Conservation (phyloP, 2,888 invertebrate species). For the Ophion ventricosus region DNA sequence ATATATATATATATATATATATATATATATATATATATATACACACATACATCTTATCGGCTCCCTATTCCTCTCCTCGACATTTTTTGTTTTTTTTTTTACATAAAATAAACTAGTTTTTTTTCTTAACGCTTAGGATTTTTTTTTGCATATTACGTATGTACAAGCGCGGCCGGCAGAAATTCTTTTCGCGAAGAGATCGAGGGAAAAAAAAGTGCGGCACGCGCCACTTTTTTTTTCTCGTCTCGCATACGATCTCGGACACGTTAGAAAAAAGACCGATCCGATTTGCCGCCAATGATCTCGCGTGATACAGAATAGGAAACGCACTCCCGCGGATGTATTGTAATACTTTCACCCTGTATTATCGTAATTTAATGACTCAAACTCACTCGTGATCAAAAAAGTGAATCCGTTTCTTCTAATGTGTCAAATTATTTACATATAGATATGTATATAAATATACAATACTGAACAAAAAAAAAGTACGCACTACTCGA, state of each 20-base stretch:
- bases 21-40: no score
- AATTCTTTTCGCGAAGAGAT: conserved; percentile 35
- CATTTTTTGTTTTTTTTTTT: neutral
- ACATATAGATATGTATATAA: neutral
- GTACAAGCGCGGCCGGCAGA: neutral
- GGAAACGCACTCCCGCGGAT: conserved; percentile 37
- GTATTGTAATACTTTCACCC: conserved; percentile 62
- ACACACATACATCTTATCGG: no score
- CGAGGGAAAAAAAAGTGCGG: conserved; percentile 21
- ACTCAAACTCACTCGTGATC: conserved; percentile 27
- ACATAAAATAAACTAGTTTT: neutral
- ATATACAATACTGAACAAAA: no score
- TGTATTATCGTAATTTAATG: conserved; percentile 22
- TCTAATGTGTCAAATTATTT: neutral
- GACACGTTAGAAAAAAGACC: conserved; percentile 15
- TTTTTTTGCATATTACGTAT: conserved; percentile 1
- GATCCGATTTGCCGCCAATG: neutral
- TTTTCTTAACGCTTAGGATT: neutral
- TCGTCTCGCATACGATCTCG: conserved; percentile 8
- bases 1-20: no score
- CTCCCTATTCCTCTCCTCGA: no score
- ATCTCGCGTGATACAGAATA: conserved; percentile 29
- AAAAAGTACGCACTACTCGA: no score
- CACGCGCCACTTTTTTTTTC: conserved; percentile 38
- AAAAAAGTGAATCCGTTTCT: conserved; percentile 46